Evolutionary conservation across 1,140 invertebrate species (phyloP).

Genomic region (Brachionus koreanus): DNA sequence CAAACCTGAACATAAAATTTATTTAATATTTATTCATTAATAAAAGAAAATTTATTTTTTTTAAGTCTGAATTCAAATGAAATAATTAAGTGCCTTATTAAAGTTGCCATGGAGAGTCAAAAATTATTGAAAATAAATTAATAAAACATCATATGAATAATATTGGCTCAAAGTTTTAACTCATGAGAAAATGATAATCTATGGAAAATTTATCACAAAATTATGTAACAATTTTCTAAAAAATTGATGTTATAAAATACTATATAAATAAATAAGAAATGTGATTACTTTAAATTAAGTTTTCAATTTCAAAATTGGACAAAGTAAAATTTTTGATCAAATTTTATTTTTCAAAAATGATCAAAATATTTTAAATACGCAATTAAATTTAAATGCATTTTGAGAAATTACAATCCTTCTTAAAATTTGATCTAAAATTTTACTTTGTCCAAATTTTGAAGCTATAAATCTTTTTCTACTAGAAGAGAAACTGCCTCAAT

Average conservation of each 20-base stretch:
- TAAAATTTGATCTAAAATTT: too few species aligned
- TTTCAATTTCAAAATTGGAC: too few species aligned
- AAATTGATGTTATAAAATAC: background rate
- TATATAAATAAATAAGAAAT: background rate
- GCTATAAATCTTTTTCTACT: too few species aligned
- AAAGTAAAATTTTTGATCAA: too few species aligned
- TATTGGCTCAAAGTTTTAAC: background rate
- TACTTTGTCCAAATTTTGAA: too few species aligned
- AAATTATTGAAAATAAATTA: background rate
- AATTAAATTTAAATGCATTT: too few species aligned
- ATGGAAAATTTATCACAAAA: too few species aligned
- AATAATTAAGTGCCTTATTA: background rate
- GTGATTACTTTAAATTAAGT: too few species aligned
- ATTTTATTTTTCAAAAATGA: too few species aligned
- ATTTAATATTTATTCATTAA: background rate
- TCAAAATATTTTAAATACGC: too few species aligned
- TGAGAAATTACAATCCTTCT: too few species aligned
- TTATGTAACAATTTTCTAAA: background rate
- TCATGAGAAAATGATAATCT: background rate
- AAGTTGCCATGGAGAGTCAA: constrained; percentile 10
- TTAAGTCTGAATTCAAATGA: background rate
- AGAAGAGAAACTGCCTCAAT: too few species aligned
- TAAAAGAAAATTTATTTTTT: background rate
- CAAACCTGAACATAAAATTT: background rate
- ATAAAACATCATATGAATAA: background rate